Conservation (phyloP, 2,797 vertebrate species). For the Craterocephalus amniculus region DNA sequence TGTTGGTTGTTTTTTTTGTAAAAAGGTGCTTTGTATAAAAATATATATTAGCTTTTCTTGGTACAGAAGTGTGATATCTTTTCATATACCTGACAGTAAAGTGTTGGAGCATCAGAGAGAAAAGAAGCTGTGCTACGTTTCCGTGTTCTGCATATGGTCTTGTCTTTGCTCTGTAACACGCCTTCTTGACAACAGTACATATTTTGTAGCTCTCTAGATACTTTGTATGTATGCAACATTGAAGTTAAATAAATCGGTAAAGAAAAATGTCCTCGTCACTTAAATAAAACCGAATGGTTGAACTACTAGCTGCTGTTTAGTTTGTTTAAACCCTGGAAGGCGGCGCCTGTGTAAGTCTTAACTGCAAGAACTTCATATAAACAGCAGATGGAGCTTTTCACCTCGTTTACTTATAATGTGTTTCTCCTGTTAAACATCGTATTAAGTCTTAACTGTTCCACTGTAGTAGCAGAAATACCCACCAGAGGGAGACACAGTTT, state of each 20-base stretch:
- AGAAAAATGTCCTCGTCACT: slow-evolving; percentile 66
- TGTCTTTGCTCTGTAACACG: slow-evolving; percentile 99
- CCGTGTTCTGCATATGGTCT: slow-evolving; percentile 98
- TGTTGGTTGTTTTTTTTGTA: slow-evolving; percentile 72
- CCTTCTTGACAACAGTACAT: slow-evolving; percentile 99
- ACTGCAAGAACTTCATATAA: slow-evolving; percentile 28
- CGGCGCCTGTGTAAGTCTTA: neutral
- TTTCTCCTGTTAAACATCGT: neutral
- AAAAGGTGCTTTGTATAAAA: slow-evolving; percentile 96
- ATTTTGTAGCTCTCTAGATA: slow-evolving; percentile 99
- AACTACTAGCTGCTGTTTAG: neutral
- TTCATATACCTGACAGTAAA: slow-evolving; percentile 95
- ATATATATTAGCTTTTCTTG: slow-evolving; percentile 96
- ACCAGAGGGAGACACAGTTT: slow-evolving; percentile 59
- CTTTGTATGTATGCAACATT: slow-evolving; percentile 99
- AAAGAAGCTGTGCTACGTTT: slow-evolving; percentile 87
- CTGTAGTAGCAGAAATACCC: slow-evolving; percentile 34
- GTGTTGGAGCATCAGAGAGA: slow-evolving; percentile 89
- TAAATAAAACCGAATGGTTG: neutral
- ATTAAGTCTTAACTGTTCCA: neutral
- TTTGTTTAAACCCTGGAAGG: neutral
- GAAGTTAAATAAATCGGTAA: slow-evolving; percentile 96
- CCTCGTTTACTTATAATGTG: neutral
- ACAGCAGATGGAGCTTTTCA: slow-evolving; percentile 55
- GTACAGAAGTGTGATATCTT: slow-evolving; percentile 98